phyloP scores from a whole-genome alignment of 2,888 invertebrate genomes.

The Calliscelio sp. region DNA sequence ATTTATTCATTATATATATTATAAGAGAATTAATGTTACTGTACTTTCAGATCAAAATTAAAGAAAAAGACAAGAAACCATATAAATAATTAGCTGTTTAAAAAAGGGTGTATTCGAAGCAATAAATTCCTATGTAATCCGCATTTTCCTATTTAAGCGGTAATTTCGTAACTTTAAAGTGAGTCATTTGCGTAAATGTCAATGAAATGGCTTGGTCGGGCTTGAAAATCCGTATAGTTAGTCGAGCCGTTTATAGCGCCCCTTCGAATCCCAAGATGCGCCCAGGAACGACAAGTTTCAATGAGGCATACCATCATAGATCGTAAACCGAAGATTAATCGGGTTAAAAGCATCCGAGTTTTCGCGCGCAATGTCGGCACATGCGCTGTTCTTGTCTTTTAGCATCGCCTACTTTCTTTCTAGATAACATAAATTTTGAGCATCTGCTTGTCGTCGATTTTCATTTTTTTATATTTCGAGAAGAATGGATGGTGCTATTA shows the following conservation, averaged over 20 bases:
- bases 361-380: slow-evolving; percentile 58
- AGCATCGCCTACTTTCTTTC: slow-evolving; percentile 30
- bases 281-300: slow-evolving; percentile 65
- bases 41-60: no score
- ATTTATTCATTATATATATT: no score
- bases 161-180: slow-evolving; percentile 40
- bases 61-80: background rate
- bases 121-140: slow-evolving; percentile 36
- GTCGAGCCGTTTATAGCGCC: slow-evolving; percentile 38
- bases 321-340: slow-evolving; percentile 69
- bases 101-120: slow-evolving; percentile 9
- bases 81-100: background rate
- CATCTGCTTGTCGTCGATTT: slow-evolving; percentile 46
- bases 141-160: slow-evolving; percentile 34
- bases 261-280: slow-evolving; percentile 55
- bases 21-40: no score
- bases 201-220: slow-evolving; percentile 45
- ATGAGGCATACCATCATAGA: slow-evolving; percentile 66
- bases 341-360: slow-evolving; percentile 63
- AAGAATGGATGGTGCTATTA: no score
- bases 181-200: slow-evolving; percentile 61
- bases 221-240: slow-evolving; percentile 44
- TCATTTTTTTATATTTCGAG: slow-evolving; percentile 30
- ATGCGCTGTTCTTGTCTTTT: slow-evolving; percentile 18
- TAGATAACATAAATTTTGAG: slow-evolving; percentile 62